phyloP scores from a whole-genome alignment of 2,797 vertebrate species.

The Danio aesculapii region DNA sequence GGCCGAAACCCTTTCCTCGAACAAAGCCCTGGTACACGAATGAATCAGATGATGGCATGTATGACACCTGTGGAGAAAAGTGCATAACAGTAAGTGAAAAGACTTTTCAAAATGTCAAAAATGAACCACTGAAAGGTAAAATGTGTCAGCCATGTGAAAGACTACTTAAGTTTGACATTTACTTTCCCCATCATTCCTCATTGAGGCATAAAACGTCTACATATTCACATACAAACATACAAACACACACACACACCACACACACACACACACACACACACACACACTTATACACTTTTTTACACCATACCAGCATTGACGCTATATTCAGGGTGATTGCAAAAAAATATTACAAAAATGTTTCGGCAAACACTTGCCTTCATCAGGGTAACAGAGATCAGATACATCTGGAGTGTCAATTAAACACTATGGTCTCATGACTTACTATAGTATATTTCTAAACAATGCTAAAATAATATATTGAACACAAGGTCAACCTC shows the following conservation, averaged over 20 bases:
- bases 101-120: slow-evolving; percentile 76
- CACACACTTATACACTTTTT: too few species aligned
- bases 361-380: too few species aligned
- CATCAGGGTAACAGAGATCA: too few species aligned
- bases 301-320: too few species aligned
- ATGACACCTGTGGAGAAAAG: slow-evolving; percentile 86
- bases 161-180: slow-evolving; percentile 75
- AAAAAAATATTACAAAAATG: too few species aligned
- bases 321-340: too few species aligned
- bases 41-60: slow-evolving; percentile 90
- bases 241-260: neutral
- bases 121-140: slow-evolving; percentile 71
- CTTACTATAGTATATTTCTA: too few species aligned
- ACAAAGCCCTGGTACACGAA: slow-evolving; percentile 98
- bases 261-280: neutral
- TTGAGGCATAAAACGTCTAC: slow-evolving; percentile 24
- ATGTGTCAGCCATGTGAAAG: slow-evolving; percentile 68
- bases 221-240: slow-evolving; percentile 27
- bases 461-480: too few species aligned
- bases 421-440: too few species aligned
- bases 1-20: slow-evolving; percentile 95
- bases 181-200: slow-evolving; percentile 59
- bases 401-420: too few species aligned
- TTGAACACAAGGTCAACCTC: too few species aligned
- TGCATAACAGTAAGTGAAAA: slow-evolving; percentile 48